Conservation (phyloP, 2,113 vertebrate genomes). For the Austrofundulus limnaeus region DNA sequence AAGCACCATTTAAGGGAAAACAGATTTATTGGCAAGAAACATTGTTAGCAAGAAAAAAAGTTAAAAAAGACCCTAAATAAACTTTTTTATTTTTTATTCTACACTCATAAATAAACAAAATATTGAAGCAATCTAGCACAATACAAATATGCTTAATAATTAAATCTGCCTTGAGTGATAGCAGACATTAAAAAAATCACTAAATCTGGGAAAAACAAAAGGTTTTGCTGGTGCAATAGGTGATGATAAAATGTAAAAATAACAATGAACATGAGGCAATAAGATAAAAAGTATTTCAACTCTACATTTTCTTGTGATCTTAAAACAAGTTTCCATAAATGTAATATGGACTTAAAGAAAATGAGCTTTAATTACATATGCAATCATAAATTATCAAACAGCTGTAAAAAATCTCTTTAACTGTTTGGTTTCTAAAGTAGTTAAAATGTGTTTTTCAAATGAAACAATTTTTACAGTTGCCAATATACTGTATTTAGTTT, state of each 20-base stretch:
- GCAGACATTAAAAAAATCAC: slow-evolving; percentile 33
- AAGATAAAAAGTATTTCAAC: slow-evolving; percentile 28
- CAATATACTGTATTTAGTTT: neutral
- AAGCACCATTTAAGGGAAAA: too few relatives aligned
- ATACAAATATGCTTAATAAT: neutral
- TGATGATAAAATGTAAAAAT: slow-evolving; percentile 31
- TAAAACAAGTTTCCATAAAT: too few relatives aligned
- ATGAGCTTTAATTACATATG: slow-evolving; percentile 16
- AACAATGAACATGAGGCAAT: slow-evolving; percentile 47
- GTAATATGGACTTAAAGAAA: slow-evolving; percentile 7
- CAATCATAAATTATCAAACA: slow-evolving; percentile 12
- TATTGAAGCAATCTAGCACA: neutral
- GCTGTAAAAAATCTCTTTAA: neutral
- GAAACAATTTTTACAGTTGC: neutral
- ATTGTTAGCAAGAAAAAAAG: too few relatives aligned
- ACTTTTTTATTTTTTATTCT: too few relatives aligned
- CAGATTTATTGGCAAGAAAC: too few relatives aligned
- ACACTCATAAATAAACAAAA: neutral
- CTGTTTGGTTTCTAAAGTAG: neutral
- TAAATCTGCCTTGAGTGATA: neutral
- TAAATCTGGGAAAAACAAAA: slow-evolving; percentile 13
- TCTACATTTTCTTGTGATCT: slow-evolving; percentile 20
- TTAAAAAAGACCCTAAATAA: too few relatives aligned
- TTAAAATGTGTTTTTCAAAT: too few relatives aligned
- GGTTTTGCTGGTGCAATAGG: slow-evolving; percentile 30